phyloP scores from a whole-genome alignment of 2,888 invertebrate species.

The Caenorhabditis afra region DNA sequence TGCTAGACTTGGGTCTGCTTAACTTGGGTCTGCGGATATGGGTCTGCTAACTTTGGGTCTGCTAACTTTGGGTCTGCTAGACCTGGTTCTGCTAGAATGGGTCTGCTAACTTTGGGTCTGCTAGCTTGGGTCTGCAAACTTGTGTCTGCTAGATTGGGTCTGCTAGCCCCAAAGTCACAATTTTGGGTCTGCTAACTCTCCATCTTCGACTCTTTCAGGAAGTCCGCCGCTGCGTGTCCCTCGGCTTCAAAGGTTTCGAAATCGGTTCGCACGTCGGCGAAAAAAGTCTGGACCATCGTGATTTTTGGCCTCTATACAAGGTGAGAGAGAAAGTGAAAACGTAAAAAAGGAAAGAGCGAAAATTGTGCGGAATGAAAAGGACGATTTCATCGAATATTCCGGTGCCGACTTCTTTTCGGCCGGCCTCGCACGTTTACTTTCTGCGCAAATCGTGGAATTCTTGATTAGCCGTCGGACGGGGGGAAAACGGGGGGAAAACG shows the following conservation, averaged over 20 bases:
- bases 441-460: background rate
- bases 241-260: conserved; percentile 83
- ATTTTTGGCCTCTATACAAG: conserved; percentile 83
- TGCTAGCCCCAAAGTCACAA: too few relatives aligned
- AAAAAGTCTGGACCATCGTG: conserved; percentile 83
- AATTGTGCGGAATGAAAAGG: conserved; percentile 4
- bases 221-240: conserved; percentile 82
- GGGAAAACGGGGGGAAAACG: background rate
- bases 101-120: too few relatives aligned
- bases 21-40: too few relatives aligned
- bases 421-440: background rate
- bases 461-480: background rate
- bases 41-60: too few relatives aligned
- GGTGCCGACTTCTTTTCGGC: conserved; percentile 5
- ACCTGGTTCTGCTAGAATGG: too few relatives aligned
- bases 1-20: too few relatives aligned
- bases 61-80: too few relatives aligned
- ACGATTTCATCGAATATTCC: conserved; percentile 38
- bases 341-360: background rate
- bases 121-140: too few relatives aligned
- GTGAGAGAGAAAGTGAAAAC: conserved; percentile 73
- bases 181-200: too few relatives aligned
- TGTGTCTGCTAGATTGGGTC: too few relatives aligned
- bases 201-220: conserved; percentile 80
- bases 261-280: conserved; percentile 84